These are phyloP conservation scores for Drosophila nigricruria DNA, from an alignment of 2,888 invertebrate genomes.

Conservation along the genomic window DNA sequence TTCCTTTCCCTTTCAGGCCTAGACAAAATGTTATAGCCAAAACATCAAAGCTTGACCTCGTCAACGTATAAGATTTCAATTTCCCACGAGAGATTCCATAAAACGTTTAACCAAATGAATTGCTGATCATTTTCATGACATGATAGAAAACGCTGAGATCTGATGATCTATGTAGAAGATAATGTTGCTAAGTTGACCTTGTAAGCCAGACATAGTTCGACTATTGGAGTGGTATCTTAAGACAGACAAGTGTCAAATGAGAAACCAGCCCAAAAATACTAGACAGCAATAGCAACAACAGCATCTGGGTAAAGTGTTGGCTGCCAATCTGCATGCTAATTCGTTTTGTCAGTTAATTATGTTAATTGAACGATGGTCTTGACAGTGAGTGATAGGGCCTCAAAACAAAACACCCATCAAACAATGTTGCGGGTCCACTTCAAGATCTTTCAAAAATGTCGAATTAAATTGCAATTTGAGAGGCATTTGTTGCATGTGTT, in stretches of 20 bases:
- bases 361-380: conserved; percentile 81
- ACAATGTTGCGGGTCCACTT: conserved; percentile 59
- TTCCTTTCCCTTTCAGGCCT: conserved; percentile 49
- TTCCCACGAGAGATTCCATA: conserved; percentile 51
- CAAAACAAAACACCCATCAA: conserved; percentile 47
- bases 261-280: conserved; percentile 24
- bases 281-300: conserved; percentile 1
- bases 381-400: conserved; percentile 80
- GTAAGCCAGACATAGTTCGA: conserved; percentile 1
- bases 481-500: conserved; percentile 31
- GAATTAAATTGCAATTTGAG: conserved; percentile 78
- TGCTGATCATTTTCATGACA: conserved; percentile 20
- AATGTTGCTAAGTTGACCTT: conserved; percentile 43
- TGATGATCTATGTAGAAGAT: conserved; percentile 25
- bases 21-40: conserved; percentile 22
- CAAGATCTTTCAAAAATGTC: conserved; percentile 60
- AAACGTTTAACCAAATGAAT: conserved; percentile 26
- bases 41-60: conserved; percentile 45
- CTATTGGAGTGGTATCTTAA: conserved; percentile 13
- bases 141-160: conserved; percentile 17
- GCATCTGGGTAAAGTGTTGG: conserved; percentile 56
- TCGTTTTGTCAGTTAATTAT: conserved; percentile 76
- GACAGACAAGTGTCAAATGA: conserved; percentile 30
- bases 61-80: conserved; percentile 10
- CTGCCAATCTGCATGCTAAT: conserved; percentile 64